These are phyloP conservation scores for Lampris megalopsis DNA, from an alignment of 2,113 vertebrate species.

Conservation along the genomic window DNA sequence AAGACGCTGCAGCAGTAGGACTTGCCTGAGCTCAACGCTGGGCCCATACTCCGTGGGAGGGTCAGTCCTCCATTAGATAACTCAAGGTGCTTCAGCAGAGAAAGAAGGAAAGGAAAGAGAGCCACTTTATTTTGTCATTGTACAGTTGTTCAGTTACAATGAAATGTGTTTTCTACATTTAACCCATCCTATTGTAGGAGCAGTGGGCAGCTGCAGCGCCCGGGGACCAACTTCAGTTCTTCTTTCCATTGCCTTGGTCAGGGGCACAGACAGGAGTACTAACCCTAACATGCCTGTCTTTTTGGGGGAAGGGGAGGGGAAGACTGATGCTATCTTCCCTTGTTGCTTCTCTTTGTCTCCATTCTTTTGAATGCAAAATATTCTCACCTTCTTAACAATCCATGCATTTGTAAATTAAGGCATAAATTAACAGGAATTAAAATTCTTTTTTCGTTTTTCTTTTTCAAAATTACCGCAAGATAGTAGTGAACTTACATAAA, in stretches of 20 bases:
- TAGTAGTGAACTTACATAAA: background rate
- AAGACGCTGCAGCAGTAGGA: conserved; percentile 67
- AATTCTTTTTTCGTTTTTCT: no score
- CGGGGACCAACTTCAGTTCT: no score
- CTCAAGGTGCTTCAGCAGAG: conserved; percentile 40
- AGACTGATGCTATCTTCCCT: background rate
- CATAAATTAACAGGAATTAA: background rate
- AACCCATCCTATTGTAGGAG: no score
- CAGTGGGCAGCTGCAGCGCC: no score
- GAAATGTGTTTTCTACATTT: no score
- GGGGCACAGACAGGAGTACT: no score
- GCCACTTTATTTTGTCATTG: no score
- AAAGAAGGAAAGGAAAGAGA: no score
- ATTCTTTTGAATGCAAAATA: background rate
- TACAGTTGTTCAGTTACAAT: no score
- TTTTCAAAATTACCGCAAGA: no score
- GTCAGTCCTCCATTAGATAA: conserved; percentile 81
- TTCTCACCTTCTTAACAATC: background rate
- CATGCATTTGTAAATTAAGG: conserved; percentile 2
- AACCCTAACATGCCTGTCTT: no score
- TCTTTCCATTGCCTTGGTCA: no score
- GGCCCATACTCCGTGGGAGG: conserved; percentile 79
- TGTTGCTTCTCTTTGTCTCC: background rate
- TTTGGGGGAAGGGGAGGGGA: background rate
- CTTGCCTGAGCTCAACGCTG: conserved; percentile 73